Base-by-base conservation (phyloP, 2,888 invertebrate genomes). In the Caenorhabditis sulstoni region DNA sequence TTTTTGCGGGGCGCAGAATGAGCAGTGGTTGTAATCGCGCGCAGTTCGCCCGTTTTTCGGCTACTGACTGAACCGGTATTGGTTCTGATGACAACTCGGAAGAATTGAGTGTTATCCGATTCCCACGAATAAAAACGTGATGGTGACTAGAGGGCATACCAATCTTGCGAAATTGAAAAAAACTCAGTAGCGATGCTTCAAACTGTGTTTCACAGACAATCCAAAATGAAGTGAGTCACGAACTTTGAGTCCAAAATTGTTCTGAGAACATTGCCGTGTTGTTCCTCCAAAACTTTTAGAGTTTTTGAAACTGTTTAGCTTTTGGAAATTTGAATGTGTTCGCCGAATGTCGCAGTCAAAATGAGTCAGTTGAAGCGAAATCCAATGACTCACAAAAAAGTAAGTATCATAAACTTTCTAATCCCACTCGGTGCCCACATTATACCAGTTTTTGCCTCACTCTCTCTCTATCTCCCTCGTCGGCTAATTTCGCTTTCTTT, bases 401-500 rank as follows among this genome's bases (percentile, higher is more conserved):
- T n/a, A 55, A 53, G 61, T 53, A 49, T 18, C 62, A 39, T 44
- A 45, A 71, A 73, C 64, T 73, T 73, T 73, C 73, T 73, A 73
- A 73, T 73, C 57, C 73, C 18, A n/a, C 35, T 41, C 44, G 37
- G 53, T 53, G 53, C 39, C 61, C 68, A 53, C 47, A 53, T 45
- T 29, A 49, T 73, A 73, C 73, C 64, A 73, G 73, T 73, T 64
- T 73, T 71, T 61, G 58, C 45, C 44, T 57, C 22, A n/a, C 41
- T 29, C 29, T 35, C 49, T 58, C 50, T 37, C 44, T 57, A 22
- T 16, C 41, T 29, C 29, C 44, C 49, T 58, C 50, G 45, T 45
- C 37, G n/a, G 20, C 23, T 37, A 50, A 50, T 64, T 64, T 50
- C 50, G 49, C 50, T 73, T 73, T 64, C 64, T 35, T 16, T 29